Base-by-base conservation (phyloP, 2,888 invertebrate species). In the Lathronympha strigana region DNA sequence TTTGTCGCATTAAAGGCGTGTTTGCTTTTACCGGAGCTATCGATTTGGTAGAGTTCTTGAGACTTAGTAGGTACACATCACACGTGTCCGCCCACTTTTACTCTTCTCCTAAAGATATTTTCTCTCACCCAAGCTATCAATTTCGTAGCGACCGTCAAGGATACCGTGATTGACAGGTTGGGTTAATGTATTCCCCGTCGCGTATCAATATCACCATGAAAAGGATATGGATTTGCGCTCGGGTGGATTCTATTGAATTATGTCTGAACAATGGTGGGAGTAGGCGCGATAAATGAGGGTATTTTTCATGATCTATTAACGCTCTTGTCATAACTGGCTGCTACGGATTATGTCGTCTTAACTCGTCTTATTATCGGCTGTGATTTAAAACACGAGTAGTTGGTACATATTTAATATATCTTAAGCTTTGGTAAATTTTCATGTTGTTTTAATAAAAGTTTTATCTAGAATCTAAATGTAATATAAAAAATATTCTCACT, bases 131-230 rank as follows among this genome's bases (percentile, higher is more conserved):
- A 69, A 75, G 80, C 84, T 84, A 87, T 88, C 85, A 83, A 86
- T 87, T 85, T 83, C 83, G 79, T 71, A 75, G 77, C 73, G 74
- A 78, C 82, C 78, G 81, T 79, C 82, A 80, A 80, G 83, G 81
- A 77, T 81, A 82, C 80, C 71, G 75, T 87, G 87, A 88, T 86
- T 84, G 87, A 87, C 86, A 82, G 81, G 76, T 77, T 80, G 73
- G 78, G 78, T 75, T 79, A 77, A 78, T 77, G 74, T 75, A 77
- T 70, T 66, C 70, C 69, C 69, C 68, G 73, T 69, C 77, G 74
- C 75, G 66, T 75, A 78, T 74, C 74, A 53, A 64, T 64, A 60
- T 64, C 69, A 76, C 71, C 76, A 78, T 80, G 79, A 82, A 81
- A 77, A 78, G 81, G 43, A 79, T 83, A 81, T 80, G 76, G 74